Conservation (phyloP, 2,113 vertebrate species). For the Solenodon paradoxus region DNA sequence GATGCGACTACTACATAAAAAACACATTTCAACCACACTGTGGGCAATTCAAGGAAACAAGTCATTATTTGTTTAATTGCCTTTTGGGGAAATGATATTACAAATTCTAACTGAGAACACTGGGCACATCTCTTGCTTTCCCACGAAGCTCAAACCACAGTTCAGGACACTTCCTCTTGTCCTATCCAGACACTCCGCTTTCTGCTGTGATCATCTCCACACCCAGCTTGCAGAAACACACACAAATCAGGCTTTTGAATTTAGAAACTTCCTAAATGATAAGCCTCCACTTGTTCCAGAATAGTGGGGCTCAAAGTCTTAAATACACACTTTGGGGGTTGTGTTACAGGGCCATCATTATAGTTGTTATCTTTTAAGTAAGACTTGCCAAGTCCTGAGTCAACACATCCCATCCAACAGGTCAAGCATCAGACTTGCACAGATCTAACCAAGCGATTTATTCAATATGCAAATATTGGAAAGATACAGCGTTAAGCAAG, state of each 20-base stretch:
- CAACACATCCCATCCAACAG: neutral
- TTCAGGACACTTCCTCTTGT: neutral
- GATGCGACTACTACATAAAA: conserved; percentile 36
- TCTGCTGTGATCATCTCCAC: neutral
- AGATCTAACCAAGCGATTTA: neutral
- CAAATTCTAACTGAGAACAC: neutral
- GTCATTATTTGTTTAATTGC: neutral
- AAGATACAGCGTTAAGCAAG: neutral
- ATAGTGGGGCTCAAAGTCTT: neutral
- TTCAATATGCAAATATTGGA: neutral
- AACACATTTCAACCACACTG: neutral
- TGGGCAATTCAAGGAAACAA: conserved; percentile 31
- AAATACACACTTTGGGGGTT: neutral
- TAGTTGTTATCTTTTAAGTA: neutral
- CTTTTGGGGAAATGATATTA: neutral
- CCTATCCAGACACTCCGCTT: neutral
- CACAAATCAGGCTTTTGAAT: neutral
- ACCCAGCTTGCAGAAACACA: neutral
- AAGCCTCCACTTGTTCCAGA: neutral
- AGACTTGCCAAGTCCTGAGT: neutral
- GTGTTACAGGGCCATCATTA: neutral
- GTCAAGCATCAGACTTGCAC: neutral
- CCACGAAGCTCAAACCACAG: neutral
- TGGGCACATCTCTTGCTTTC: neutral
- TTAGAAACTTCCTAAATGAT: neutral